phyloP scores from a whole-genome alignment of 2,113 vertebrate genomes.

The Centropristis striata region DNA sequence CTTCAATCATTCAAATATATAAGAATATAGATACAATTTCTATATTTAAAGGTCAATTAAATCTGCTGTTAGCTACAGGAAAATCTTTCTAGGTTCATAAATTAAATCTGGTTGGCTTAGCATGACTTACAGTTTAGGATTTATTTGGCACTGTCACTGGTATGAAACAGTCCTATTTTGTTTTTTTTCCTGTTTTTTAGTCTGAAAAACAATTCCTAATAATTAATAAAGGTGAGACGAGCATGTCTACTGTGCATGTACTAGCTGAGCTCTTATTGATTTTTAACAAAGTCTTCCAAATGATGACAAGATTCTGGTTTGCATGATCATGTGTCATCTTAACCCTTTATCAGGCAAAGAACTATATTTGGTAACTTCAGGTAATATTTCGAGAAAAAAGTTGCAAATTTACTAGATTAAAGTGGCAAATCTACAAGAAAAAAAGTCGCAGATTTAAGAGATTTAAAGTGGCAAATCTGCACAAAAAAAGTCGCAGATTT shows the following conservation, averaged over 20 bases:
- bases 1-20: constrained; percentile 12
- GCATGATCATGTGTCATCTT: not conserved
- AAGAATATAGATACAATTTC: not conserved
- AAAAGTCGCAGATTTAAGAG: too few species aligned
- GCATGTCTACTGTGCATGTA: not conserved
- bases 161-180: not conserved
- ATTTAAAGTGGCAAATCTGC: too few species aligned
- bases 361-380: too few species aligned
- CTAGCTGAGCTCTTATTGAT: not conserved
- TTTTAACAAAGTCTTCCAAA: constrained; percentile 7
- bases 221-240: not conserved
- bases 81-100: not conserved
- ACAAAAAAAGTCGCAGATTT: too few species aligned
- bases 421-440: too few species aligned
- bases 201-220: not conserved
- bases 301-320: constrained; percentile 15
- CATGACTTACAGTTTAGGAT: not conserved
- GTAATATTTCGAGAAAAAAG: too few species aligned
- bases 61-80: not conserved
- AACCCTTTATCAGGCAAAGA: too few species aligned
- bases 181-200: not conserved
- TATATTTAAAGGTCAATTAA: not conserved
- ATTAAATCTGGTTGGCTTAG: not conserved
- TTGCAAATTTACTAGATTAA: too few species aligned
- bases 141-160: constrained; percentile 1